Evolutionary conservation across 2,888 invertebrate species (phyloP), one percentile per base, ranked within the genome.

Genomic region (Stenurella melanura): DNA sequence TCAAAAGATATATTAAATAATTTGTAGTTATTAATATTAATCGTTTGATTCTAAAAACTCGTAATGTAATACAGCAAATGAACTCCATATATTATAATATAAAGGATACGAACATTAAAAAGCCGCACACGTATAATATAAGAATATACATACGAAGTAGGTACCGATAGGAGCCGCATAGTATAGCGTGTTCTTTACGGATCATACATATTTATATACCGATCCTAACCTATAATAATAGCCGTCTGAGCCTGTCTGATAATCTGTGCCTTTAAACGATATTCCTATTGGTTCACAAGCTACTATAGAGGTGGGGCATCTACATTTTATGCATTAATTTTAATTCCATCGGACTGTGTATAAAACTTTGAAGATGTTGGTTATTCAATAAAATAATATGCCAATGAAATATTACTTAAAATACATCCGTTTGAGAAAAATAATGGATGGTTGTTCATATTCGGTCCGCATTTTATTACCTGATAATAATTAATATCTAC

Each of bases 191-290:
- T 87, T 87, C 87, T 86, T 86, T 85, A 83, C 83, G 83, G 87
- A 89, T 89, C 89, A 89, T 89, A 89, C 89, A 89, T 89, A 89
- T 89, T 89, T 89, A 89, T 89, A 89, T 86, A 87, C 87, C 86
- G 86, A 88, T 87, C 86, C 88, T 87, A 89, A 89, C 89, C 89
- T 89, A 88, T 89, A 89, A 89, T 89, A 89, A 89, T 84, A 85
- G 87, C 86, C 86, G 88, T 87, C 89, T 87, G 87, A 86, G 85
- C 84, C 86, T 83, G 86, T 85, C 85, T 86, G 88, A 88, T 88
- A 89, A 88, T 88, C 88, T 87, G 85, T 85, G 85, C 85, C 84
- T 86, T 86, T 84, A 83, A 86, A 82, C 84, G 80, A 80, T 76
- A 81, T 85, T 86, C 86, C 84, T 84, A 89, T 89, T 89, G 89